Base-by-base conservation (phyloP, 2,113 vertebrate genomes). In the Heptranchias perlo region DNA sequence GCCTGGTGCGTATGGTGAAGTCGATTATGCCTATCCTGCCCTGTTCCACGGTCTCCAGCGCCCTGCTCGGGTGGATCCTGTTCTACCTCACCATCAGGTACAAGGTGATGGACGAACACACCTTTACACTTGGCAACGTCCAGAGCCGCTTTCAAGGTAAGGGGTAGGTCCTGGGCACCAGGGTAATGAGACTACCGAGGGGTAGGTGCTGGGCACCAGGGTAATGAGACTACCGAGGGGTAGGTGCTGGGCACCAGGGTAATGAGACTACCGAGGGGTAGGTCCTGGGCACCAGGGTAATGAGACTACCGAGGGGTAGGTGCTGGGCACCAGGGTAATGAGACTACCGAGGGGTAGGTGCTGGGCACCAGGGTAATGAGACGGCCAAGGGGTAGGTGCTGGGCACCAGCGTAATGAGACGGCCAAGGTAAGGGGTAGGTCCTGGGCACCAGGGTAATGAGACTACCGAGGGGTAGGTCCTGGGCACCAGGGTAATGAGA, bases 101-200 rank as follows among this genome's bases (percentile, higher is more conserved):
- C 64, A 69, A 49, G 39, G 3, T 95, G 35, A 23, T 95, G 10
- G 64, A 49, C 11, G 64, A 13, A 8, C 61, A 47, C 21, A 69
- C 93, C 64, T 95, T 95, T 5, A 69, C 44, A 8, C 93, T 95
- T 0, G 93, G 93, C 39, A 44, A 47, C 62, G 31, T 65, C 93
- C 64, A 67, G 21, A 95, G 93, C 93, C 93, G 93, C 64, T 5
- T 67, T 1, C 93, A 95, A 69, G 93, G 93, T 95, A 95, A 95
- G 92, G 89, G 25, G 76, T 18, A 13, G 35, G 1, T 25, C 23
- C 65, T 25, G 23, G 21, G 25, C 64, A 21, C 64, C 5, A 21
- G 65, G 6, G 28, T 64, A 13, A 16, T 14, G 35, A 78, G 76
- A 14, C 11, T n/a, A 1, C 31, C 25, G n/a, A n/a, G n/a, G 73